Evolutionary conservation across 2,888 invertebrate genomes (phyloP), one percentile per base, ranked within the genome.

Genomic region (Galerucella nymphaeae): DNA sequence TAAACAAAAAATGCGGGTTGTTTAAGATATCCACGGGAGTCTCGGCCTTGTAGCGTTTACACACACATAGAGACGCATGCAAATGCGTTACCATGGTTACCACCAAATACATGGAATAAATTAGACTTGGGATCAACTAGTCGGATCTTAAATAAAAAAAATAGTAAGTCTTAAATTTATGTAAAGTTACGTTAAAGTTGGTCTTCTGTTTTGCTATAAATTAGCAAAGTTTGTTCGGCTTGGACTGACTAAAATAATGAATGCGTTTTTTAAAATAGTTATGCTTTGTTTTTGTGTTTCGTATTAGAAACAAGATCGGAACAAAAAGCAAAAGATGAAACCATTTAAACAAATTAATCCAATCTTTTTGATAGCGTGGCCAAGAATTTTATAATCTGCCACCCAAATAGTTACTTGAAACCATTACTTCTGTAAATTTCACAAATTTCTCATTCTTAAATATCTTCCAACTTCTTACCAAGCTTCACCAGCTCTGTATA

Each of bases 11-110:
- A 80, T 78, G 80, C 79, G 79, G 76, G 77, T 72, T 76, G 77
- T 77, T 76, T 69, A 82, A 82, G 81, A 82, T 79, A 78, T 75
- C 80, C 75, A 78, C 80, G 75, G 80, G 78, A 80, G 81, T 77
- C 78, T 78, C 75, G 76, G 75, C 77, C 78, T 76, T 77, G 75
- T 69, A 59, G 74, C 74, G 73, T 71, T 69, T 76, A 78, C 77
- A 78, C 76, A 79, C 80, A 76, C 76, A 76, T 77, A 80, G 79
- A 82, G 81, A 82, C 80, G 82, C 83, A 85, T 84, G 84, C 84
- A 84, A 84, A 84, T 85, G 83, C 76, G 84, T 84, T 83, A 79
- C 84, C 83, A 84, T 83, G 83, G 83, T 73, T 82, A 84, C 84
- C 80, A 84, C 84, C 80, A 82, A 83, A 82, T 83, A 83, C 83